Evolutionary conservation across 1,140 invertebrate genomes (phyloP).

Genomic region (Ceratina australensis): DNA sequence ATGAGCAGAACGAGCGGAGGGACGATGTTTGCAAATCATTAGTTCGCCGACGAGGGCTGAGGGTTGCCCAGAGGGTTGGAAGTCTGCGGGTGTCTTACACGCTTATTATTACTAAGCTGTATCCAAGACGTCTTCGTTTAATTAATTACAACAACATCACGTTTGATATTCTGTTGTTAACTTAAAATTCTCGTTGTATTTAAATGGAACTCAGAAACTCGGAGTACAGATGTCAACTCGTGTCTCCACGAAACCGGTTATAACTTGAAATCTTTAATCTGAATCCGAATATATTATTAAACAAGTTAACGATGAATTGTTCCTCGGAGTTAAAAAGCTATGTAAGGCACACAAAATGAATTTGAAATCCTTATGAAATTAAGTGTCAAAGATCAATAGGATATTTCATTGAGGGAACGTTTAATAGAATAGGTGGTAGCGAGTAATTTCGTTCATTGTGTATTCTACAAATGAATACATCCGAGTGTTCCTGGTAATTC

Average conservation of each 20-base stretch:
- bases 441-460: conserved; percentile 51
- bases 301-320: no score
- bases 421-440: conserved; percentile 21
- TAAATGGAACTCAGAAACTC: background rate
- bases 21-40: conserved; percentile 78
- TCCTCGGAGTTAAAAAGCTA: no score
- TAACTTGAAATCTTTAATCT: no score
- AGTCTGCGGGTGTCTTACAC: conserved; percentile 26
- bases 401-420: background rate
- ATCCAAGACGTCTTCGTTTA: background rate
- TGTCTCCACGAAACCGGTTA: no score
- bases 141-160: conserved; percentile 4
- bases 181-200: no score
- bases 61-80: conserved; percentile 22
- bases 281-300: no score
- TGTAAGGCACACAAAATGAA: no score
- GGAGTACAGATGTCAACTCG: background rate
- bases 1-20: conserved; percentile 66
- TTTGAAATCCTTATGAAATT: no score
- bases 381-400: background rate
- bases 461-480: conserved; percentile 55
- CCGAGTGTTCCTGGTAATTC: conserved; percentile 39
- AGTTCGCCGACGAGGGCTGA: conserved; percentile 59
- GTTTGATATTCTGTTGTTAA: no score
- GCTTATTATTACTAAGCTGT: background rate